Conservation (phyloP, 2,797 vertebrate species). For the Sebastes iracundus region DNA sequence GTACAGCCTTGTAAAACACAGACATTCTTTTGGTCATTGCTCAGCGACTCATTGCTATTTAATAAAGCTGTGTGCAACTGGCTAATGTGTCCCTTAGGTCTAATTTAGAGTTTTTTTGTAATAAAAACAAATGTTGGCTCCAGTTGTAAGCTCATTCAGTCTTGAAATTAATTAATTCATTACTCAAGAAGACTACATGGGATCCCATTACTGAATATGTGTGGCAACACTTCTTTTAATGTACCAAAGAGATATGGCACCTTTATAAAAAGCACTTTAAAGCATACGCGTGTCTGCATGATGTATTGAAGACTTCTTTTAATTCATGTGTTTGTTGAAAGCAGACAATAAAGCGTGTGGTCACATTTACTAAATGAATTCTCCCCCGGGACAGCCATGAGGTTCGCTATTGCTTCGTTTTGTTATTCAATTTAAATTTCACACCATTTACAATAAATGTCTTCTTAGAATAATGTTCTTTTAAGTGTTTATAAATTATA, state of each 20-base stretch:
- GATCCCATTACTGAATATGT: conserved; percentile 56
- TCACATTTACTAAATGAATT: conserved; percentile 66
- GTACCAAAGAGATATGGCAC: conserved; percentile 47
- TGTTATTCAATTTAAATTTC: conserved; percentile 69
- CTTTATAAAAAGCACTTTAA: conserved; percentile 57
- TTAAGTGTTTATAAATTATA: conserved; percentile 71
- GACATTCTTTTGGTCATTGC: conserved; percentile 21
- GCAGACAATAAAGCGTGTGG: conserved; percentile 52
- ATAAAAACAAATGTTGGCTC: conserved; percentile 67
- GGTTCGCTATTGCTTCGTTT: conserved; percentile 52
- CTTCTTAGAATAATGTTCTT: conserved; percentile 64
- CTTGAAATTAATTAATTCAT: conserved; percentile 57
- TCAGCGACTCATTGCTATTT: conserved; percentile 43
- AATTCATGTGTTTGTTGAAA: conserved; percentile 68
- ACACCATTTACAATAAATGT: conserved; percentile 68
- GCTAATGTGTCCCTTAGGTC: conserved; percentile 44
- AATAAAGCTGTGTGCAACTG: conserved; percentile 44
- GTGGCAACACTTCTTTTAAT: conserved; percentile 54
- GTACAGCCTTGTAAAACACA: background rate
- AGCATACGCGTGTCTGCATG: conserved; percentile 35
- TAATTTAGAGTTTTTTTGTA: conserved; percentile 41
- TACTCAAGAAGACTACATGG: conserved; percentile 52
- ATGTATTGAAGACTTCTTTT: conserved; percentile 56
- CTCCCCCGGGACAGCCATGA: conserved; percentile 56
- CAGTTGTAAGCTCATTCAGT: conserved; percentile 57